phyloP scores from a whole-genome alignment of 1,140 invertebrate species.

The Eurytemora carolleeae region DNA sequence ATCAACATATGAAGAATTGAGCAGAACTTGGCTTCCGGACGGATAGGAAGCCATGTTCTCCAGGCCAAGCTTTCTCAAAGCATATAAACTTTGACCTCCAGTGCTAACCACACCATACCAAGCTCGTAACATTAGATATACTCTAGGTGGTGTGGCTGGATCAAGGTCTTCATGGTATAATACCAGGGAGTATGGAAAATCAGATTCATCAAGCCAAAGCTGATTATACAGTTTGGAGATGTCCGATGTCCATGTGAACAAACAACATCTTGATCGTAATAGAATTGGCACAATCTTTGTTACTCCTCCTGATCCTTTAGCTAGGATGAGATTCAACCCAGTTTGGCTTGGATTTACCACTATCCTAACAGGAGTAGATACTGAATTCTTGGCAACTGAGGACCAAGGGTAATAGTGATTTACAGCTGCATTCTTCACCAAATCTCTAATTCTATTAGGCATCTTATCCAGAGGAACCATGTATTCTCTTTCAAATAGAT shows the following conservation, averaged over 20 bases:
- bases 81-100: not conserved
- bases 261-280: not conserved
- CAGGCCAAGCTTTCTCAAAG: not conserved
- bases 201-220: not conserved
- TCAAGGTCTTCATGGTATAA: not conserved
- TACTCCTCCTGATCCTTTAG: too few species aligned
- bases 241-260: not conserved
- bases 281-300: too few species aligned
- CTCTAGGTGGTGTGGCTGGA: not conserved
- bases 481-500: not conserved
- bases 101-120: not conserved
- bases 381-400: not conserved
- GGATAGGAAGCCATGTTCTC: not conserved
- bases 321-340: not conserved
- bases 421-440: not conserved
- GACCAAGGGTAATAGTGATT: not conserved
- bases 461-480: not conserved
- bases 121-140: not conserved
- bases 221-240: not conserved
- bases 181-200: not conserved
- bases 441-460: not conserved
- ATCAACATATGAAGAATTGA: not conserved
- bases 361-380: not conserved
- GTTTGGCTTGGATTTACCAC: not conserved
- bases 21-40: not conserved